phyloP scores from a whole-genome alignment of 2,797 vertebrate genomes.

The Carduelis carduelis region DNA sequence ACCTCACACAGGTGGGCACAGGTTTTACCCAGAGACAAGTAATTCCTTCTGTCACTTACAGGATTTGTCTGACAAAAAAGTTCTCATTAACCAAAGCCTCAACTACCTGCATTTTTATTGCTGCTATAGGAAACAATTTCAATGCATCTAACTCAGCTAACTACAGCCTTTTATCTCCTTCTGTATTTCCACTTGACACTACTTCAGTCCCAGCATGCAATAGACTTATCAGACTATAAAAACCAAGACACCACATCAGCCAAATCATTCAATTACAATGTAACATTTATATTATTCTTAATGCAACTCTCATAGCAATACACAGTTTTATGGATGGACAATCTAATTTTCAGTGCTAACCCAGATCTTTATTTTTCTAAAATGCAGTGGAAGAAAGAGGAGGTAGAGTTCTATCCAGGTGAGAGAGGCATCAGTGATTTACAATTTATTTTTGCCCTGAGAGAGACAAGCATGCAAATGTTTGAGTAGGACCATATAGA shows the following conservation, averaged over 20 bases:
- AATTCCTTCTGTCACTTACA: neutral
- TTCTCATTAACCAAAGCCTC: neutral
- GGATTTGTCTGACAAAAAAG: neutral
- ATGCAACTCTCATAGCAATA: neutral
- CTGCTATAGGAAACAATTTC: neutral
- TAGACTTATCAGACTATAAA: neutral
- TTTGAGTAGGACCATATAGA: neutral
- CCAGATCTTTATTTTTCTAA: neutral
- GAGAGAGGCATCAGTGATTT: neutral
- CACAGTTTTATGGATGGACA: neutral
- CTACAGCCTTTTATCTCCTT: neutral
- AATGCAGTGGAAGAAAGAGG: rapidly evolving
- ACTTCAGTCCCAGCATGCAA: neutral
- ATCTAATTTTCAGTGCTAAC: neutral
- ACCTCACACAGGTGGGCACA: neutral
- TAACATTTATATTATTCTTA: neutral
- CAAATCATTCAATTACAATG: neutral
- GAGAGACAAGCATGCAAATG: rapidly evolving
- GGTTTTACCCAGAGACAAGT: neutral
- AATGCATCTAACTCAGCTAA: neutral
- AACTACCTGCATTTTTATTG: neutral
- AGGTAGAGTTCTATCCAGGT: neutral
- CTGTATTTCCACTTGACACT: neutral
- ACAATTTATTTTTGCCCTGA: neutral
- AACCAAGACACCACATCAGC: neutral